Evolutionary conservation across 2,888 invertebrate genomes (phyloP), one percentile per base, ranked within the genome.

Genomic region (Microctonus aethiopoides): DNA sequence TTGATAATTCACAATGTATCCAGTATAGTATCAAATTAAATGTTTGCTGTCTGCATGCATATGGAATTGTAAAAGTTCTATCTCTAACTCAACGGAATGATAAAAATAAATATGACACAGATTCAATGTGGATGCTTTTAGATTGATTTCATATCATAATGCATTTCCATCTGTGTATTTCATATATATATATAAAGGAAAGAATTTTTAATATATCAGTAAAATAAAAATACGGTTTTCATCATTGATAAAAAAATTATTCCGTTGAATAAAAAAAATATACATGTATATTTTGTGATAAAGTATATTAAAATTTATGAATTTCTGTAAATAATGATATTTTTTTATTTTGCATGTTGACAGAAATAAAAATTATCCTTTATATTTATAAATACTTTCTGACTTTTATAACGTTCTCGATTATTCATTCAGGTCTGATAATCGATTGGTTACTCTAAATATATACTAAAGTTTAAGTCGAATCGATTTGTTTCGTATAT

Each of bases 41-140:
- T 20, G 22, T 16, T 24, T 52, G 4, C 51, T 10, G 16, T 4
- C 11, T 13, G 39, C n/a, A n/a, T 39, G n/a, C 13, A n/a, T 39
- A 39, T 39, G 39, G 9, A 22, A 52, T 52, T 20, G 10, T 9
- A 52, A 5, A 22, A 24, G 0, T 52, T 20, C 51, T 52, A 52
- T 52, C 51, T 16, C 22, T 22, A n/a, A 24, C 22, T n/a, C 1
- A 3, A 46, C 20, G 2, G 2, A 13, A 54, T 5, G 54, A 26
- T 26, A 54, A 54, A 24, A 54, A 54, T 54, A 54, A 54, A 54
- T 54, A 3, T 54, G 24, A 26, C 54, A 52, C 11, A 54, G 54
- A 54, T 54, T 26, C n/a, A 54, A 2, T 10, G 9, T 26, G 26
- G 26, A 54, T 26, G 24, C 26, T 54, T 54, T 54, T 26, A 52